Conservation (phyloP, 1,140 invertebrate species). For the Aphidius ervi region DNA sequence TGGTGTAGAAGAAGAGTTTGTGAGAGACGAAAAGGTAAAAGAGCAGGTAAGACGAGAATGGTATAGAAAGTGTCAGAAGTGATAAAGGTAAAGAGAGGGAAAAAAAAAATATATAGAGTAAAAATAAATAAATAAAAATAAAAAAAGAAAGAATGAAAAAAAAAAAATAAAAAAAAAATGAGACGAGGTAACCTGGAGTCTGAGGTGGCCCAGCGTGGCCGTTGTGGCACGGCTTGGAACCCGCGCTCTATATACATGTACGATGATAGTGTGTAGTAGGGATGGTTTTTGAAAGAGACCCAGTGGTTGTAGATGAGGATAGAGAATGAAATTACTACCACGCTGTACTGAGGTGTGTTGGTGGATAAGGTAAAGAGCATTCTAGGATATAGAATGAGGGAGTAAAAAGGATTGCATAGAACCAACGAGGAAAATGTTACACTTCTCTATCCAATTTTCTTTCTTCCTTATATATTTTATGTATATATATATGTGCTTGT, state of each 20-base stretch:
- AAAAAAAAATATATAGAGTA: too few species aligned
- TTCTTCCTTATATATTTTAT: neutral
- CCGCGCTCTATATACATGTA: slow-evolving; percentile 39
- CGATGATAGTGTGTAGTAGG: neutral
- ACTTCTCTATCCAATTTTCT: neutral
- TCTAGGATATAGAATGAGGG: slow-evolving; percentile 33
- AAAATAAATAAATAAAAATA: too few species aligned
- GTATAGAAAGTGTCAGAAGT: neutral
- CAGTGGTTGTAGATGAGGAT: slow-evolving; percentile 42
- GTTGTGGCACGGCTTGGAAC: slow-evolving; percentile 49
- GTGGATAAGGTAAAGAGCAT: slow-evolving; percentile 31
- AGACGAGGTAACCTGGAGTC: slow-evolving; percentile 36
- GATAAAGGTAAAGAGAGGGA: neutral
- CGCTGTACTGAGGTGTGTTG: slow-evolving; percentile 11
- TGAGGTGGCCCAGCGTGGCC: slow-evolving; percentile 53
- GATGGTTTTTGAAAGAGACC: slow-evolving; percentile 47
- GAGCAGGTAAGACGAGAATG: neutral
- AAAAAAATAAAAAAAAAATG: too few species aligned
- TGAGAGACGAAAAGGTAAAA: too few species aligned
- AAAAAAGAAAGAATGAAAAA: neutral
- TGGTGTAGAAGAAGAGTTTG: too few species aligned
- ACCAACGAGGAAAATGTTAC: neutral
- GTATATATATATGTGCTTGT: neutral
- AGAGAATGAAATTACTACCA: slow-evolving; percentile 36
- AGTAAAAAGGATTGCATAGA: slow-evolving; percentile 12